Evolutionary conservation across 1,140 invertebrate species (phyloP).

Genomic region (Pararge aegeria): DNA sequence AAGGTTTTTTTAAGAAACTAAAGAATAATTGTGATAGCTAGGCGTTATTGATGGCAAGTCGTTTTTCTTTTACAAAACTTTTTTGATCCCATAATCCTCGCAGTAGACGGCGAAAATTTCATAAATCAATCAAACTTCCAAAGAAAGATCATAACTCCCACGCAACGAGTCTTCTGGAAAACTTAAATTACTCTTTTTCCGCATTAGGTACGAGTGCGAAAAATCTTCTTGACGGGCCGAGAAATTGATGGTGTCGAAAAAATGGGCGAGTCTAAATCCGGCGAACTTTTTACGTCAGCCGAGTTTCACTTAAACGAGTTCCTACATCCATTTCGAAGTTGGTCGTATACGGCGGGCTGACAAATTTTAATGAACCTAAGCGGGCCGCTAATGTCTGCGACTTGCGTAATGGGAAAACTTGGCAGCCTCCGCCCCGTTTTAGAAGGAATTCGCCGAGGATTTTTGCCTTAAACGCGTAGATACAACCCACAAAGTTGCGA

Average conservation of each 20-base stretch:
- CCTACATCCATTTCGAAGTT: constrained; percentile 76
- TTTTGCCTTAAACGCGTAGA: constrained; percentile 27
- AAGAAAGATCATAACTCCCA: constrained; percentile 74
- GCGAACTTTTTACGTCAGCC: constrained; percentile 74
- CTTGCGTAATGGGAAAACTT: constrained; percentile 76
- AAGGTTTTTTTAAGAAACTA: neutral
- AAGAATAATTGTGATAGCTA: constrained; percentile 8
- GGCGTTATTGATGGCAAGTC: constrained; percentile 16
- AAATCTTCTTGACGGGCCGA: constrained; percentile 76
- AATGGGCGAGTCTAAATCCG: constrained; percentile 62
- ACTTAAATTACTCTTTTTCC: constrained; percentile 79
- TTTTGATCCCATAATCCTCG: constrained; percentile 37
- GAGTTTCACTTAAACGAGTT: constrained; percentile 76
- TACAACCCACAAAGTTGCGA: constrained; percentile 9
- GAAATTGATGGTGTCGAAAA: constrained; percentile 76
- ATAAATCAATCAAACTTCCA: constrained; percentile 76
- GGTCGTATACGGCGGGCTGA: constrained; percentile 70
- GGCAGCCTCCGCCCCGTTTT: constrained; percentile 39
- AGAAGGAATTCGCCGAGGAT: constrained; percentile 26
- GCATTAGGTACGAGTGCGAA: constrained; percentile 69
- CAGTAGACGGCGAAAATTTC: constrained; percentile 45
- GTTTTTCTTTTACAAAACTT: constrained; percentile 19
- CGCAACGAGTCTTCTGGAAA: constrained; percentile 67
- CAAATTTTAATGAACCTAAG: constrained; percentile 78
- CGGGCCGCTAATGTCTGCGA: constrained; percentile 73